These are phyloP conservation scores for Hymenopus coronatus DNA, from an alignment of 2,888 invertebrate species.

Conservation along the genomic window DNA sequence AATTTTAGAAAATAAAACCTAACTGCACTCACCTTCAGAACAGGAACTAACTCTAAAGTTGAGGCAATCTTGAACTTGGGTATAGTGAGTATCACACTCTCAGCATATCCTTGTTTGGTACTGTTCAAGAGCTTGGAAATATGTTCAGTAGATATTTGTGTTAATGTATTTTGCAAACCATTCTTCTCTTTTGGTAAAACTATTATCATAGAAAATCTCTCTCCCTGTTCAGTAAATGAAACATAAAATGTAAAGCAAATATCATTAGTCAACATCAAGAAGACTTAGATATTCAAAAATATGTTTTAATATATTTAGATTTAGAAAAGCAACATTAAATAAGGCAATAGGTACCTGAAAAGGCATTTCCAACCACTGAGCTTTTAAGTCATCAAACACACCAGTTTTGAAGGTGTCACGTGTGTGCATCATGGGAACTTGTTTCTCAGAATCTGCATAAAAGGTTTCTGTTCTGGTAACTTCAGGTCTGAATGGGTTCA, in stretches of 20 bases:
- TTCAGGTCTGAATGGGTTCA: not conserved
- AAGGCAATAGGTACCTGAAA: not conserved
- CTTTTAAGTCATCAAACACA: not conserved
- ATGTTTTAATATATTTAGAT: not conserved
- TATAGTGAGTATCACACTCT: not conserved
- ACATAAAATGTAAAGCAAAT: not conserved
- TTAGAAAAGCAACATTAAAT: too few relatives aligned
- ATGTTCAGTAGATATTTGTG: not conserved
- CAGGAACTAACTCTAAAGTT: not conserved
- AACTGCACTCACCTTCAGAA: not conserved
- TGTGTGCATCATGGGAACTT: not conserved
- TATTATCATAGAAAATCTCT: not conserved
- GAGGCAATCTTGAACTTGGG: not conserved
- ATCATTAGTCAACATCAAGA: not conserved
- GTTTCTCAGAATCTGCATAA: not conserved
- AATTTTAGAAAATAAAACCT: not conserved
- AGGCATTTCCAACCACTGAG: not conserved
- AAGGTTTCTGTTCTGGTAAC: not conserved
- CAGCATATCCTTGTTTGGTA: not conserved
- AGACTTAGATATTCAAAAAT: not conserved
- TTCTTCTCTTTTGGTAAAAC: not conserved
- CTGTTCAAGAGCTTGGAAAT: not conserved
- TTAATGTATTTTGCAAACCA: not conserved
- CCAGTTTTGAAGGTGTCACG: not conserved
- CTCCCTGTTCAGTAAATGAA: not conserved